Conservation (phyloP, 2,888 invertebrate genomes). For the Pherbina coryleti region DNA sequence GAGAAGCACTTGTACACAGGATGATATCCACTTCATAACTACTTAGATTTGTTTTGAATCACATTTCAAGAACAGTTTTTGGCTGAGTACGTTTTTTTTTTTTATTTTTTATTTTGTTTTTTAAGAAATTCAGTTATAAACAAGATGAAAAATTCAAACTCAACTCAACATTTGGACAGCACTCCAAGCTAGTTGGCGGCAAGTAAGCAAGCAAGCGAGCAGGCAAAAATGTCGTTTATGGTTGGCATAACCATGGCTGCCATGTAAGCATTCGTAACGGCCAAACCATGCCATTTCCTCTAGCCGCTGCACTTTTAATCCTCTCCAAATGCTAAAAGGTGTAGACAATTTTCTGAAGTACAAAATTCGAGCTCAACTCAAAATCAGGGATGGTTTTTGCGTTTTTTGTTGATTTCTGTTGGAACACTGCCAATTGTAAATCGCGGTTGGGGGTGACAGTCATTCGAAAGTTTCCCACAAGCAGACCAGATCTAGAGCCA, state of each 20-base stretch:
- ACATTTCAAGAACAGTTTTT: background rate
- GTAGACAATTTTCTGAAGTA: background rate
- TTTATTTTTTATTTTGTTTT: too few species aligned
- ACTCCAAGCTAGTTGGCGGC: background rate
- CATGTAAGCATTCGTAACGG: background rate
- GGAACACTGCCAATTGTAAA: slow-evolving; percentile 12
- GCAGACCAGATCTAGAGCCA: slow-evolving; percentile 12
- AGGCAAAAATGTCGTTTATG: background rate
- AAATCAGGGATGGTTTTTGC: background rate
- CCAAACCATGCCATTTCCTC: background rate
- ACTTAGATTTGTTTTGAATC: background rate
- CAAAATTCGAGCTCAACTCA: slow-evolving; percentile 19
- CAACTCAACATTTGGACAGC: slow-evolving; percentile 18
- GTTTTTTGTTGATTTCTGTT: background rate
- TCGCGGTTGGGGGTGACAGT: slow-evolving; percentile 13
- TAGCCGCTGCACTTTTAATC: background rate
- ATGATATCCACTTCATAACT: background rate
- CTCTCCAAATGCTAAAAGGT: background rate
- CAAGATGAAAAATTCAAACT: slow-evolving; percentile 1
- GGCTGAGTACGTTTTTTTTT: too few species aligned
- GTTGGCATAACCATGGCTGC: slow-evolving; percentile 5
- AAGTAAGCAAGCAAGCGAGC: background rate
- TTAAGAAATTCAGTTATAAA: background rate
- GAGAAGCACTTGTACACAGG: background rate
- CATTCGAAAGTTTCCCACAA: background rate